These are phyloP conservation scores for Sminthurinus aureus DNA, from an alignment of 2,888 invertebrate species.

Conservation along the genomic window DNA sequence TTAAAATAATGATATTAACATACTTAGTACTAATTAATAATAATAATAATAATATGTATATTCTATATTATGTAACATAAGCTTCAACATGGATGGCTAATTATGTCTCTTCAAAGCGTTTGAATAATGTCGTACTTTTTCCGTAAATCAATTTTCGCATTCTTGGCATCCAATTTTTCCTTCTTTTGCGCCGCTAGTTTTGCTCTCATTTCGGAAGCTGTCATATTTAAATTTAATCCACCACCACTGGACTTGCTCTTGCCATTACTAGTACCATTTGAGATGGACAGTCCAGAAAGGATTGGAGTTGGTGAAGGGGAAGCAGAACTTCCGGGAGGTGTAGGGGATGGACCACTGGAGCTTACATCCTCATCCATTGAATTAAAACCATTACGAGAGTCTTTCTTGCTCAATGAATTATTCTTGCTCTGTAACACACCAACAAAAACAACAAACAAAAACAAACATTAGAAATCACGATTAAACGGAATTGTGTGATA, in stretches of 20 bases:
- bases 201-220: slow-evolving; percentile 90
- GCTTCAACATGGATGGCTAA: too few relatives aligned
- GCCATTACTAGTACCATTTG: slow-evolving; percentile 22
- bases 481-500: too few relatives aligned
- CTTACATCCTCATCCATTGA: slow-evolving; percentile 50
- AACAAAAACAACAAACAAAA: background rate
- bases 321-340: slow-evolving; percentile 56
- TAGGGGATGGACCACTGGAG: slow-evolving; percentile 57
- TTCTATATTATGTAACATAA: too few relatives aligned
- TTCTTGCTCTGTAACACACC: slow-evolving; percentile 53
- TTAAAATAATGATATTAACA: too few relatives aligned
- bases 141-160: slow-evolving; percentile 86
- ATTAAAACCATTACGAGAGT: slow-evolving; percentile 44
- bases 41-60: too few relatives aligned
- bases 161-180: slow-evolving; percentile 79
- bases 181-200: slow-evolving; percentile 85
- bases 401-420: slow-evolving; percentile 55
- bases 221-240: slow-evolving; percentile 81
- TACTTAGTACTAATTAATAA: too few relatives aligned
- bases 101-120: slow-evolving; percentile 72
- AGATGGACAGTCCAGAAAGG: slow-evolving; percentile 38
- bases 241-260: slow-evolving; percentile 24
- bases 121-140: slow-evolving; percentile 94
- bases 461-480: background rate
- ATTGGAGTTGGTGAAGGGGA: slow-evolving; percentile 51